Conservation (phyloP, 2,113 vertebrate genomes). For the Rostratula benghalensis region DNA sequence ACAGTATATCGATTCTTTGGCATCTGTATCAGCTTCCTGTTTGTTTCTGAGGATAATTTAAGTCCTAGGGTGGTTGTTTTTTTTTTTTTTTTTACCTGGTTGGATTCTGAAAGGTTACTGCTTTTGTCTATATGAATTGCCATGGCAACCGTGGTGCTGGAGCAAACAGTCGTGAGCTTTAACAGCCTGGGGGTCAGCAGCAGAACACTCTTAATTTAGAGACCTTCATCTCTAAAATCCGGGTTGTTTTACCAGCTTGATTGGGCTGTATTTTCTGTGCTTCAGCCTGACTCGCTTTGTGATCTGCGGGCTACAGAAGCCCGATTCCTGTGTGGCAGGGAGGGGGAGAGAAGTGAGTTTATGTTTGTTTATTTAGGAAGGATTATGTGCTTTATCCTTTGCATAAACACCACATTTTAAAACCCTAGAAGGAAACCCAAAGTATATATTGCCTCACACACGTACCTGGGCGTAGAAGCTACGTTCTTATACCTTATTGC, state of each 20-base stretch:
- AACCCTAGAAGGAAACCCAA: background rate
- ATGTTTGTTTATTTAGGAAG: background rate
- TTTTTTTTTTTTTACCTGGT: conserved; percentile 19
- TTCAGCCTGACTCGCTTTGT: background rate
- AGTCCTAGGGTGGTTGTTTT: background rate
- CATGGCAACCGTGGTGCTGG: background rate
- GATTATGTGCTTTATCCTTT: background rate
- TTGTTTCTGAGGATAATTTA: conserved; percentile 27
- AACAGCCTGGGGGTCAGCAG: conserved; percentile 13
- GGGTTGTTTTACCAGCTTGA: background rate
- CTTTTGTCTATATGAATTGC: conserved; percentile 45
- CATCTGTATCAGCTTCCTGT: conserved; percentile 11
- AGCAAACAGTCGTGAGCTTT: background rate
- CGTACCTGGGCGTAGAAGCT: background rate
- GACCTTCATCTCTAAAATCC: background rate
- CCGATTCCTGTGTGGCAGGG: background rate
- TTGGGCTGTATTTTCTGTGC: background rate
- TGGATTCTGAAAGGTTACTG: conserved; percentile 20
- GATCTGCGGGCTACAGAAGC: background rate
- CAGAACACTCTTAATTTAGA: conserved; percentile 7
- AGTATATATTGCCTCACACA: background rate
- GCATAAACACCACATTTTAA: background rate
- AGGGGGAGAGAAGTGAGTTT: background rate
- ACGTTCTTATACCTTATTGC: background rate
- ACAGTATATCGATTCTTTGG: background rate